A percentile compares a stretch with the other conserved stretches of the same genome.
These are phyloP conservation scores for Galeruca laticollis DNA, from an alignment of 2,888 invertebrate species.

Conservation along the genomic window DNA sequence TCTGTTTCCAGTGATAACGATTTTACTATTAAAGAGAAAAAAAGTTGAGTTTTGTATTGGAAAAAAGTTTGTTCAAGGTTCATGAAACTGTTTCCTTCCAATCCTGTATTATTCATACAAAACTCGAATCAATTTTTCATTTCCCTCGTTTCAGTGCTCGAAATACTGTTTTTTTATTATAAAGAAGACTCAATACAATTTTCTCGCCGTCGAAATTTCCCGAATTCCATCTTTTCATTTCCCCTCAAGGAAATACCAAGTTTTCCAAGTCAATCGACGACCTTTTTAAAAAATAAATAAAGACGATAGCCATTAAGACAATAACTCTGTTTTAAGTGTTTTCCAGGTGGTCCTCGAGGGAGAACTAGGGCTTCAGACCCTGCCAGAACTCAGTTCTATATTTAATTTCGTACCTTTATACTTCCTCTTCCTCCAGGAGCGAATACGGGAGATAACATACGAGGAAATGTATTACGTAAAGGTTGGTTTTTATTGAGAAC, in stretches of 20 bases:
- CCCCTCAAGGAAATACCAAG: conserved; percentile 6
- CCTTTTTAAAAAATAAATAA: conserved; percentile 43
- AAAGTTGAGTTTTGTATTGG: too few relatives aligned
- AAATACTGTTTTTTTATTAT: background rate
- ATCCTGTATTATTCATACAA: too few relatives aligned
- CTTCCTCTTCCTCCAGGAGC: conserved; percentile 37
- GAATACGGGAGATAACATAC: background rate
- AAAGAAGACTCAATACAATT: background rate
- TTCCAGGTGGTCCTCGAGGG: conserved; percentile 42
- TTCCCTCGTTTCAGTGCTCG: background rate
- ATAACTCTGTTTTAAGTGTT: conserved; percentile 59
- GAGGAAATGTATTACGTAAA: too few relatives aligned
- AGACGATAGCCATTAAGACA: conserved; percentile 50
- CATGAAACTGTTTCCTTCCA: too few relatives aligned
- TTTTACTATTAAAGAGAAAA: too few relatives aligned
- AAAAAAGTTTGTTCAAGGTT: too few relatives aligned
- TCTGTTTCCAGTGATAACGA: too few relatives aligned
- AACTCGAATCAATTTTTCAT: too few relatives aligned
- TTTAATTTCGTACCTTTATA: conserved; percentile 59
- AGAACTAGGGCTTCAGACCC: background rate
- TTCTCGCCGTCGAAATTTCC: background rate
- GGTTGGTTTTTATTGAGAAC: too few relatives aligned
- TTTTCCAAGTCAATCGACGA: conserved; percentile 7
- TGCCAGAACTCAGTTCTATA: conserved; percentile 61
- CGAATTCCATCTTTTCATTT: background rate